Conservation (phyloP, 2,888 invertebrate genomes). For the Fragum sueziense region DNA sequence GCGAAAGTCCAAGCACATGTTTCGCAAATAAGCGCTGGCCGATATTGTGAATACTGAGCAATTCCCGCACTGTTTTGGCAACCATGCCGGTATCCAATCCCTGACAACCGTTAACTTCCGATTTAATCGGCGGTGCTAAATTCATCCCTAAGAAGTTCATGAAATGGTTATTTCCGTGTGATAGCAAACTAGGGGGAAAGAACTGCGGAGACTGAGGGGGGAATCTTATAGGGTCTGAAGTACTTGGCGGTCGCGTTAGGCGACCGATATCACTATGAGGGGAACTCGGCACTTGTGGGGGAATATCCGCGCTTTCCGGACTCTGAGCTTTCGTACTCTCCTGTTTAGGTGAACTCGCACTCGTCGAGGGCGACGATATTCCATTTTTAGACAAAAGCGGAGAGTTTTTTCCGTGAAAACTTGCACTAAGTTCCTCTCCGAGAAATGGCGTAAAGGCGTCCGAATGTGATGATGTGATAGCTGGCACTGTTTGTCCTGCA, state of each 20-base stretch:
- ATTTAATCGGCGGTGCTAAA: conserved; percentile 48
- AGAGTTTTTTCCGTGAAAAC: conserved; percentile 84
- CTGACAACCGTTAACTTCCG: conserved; percentile 84
- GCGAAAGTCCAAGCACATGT: conserved; percentile 96
- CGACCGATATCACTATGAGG: conserved; percentile 49
- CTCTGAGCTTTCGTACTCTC: conserved; percentile 38
- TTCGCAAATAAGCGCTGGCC: conserved; percentile 99
- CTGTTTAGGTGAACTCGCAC: conserved; percentile 53
- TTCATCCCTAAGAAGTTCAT: conserved; percentile 61
- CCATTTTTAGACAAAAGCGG: conserved; percentile 46
- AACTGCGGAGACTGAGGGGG: conserved; percentile 63
- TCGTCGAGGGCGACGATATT: conserved; percentile 44
- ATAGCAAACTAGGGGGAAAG: conserved; percentile 54
- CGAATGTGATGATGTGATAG: conserved; percentile 76
- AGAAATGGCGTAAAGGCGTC: conserved; percentile 84
- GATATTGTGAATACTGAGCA: conserved; percentile 98
- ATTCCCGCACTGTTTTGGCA: conserved; percentile 94
- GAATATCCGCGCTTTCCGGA: conserved; percentile 54
- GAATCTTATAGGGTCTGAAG: conserved; percentile 51
- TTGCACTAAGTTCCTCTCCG: conserved; percentile 91
- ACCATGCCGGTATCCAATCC: conserved; percentile 94
- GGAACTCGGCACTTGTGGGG: conserved; percentile 57
- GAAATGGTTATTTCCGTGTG: conserved; percentile 58
- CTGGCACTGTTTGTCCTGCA: conserved; percentile 72
- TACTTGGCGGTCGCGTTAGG: conserved; percentile 51